Evolutionary conservation across 2,888 invertebrate species (phyloP).

Genomic region (Orchesella flavescens): DNA sequence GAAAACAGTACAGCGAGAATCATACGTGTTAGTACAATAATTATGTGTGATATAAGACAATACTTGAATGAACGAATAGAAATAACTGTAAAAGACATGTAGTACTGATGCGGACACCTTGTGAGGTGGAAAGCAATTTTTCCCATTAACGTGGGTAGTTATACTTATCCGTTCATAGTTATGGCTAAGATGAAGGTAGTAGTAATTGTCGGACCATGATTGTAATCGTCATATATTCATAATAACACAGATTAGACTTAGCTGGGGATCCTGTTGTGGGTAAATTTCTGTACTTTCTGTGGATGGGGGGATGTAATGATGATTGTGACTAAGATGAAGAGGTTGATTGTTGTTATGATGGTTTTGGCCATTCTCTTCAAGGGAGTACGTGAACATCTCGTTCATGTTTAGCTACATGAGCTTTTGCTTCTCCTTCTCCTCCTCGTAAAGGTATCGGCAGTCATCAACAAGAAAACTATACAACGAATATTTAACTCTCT

Average conservation of each 20-base stretch:
- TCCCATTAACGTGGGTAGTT: not conserved
- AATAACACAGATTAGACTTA: constrained; percentile 63
- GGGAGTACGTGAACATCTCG: constrained; percentile 54
- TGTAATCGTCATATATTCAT: constrained; percentile 63
- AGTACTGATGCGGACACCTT: too few relatives aligned
- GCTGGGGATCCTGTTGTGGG: constrained; percentile 54
- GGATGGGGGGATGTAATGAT: constrained; percentile 37
- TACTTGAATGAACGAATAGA: too few relatives aligned
- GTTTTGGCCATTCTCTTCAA: constrained; percentile 56
- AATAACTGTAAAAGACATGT: too few relatives aligned
- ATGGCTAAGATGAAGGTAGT: constrained; percentile 11
- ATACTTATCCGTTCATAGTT: constrained; percentile 19
- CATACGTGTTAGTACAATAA: not conserved
- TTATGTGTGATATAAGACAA: too few relatives aligned
- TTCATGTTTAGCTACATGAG: constrained; percentile 67
- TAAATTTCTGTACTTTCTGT: constrained; percentile 25
- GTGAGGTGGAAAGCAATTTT: too few relatives aligned
- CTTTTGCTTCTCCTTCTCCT: constrained; percentile 61
- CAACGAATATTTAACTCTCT: constrained; percentile 1
- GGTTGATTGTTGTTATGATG: constrained; percentile 50
- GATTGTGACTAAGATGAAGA: constrained; percentile 38
- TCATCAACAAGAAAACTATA: constrained; percentile 82
- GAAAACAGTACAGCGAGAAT: constrained; percentile 35
- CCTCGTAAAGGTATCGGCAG: constrained; percentile 76
- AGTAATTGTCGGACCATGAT: constrained; percentile 53